phyloP scores from a whole-genome alignment of 2,113 vertebrate genomes.

The Podiceps cristatus region DNA sequence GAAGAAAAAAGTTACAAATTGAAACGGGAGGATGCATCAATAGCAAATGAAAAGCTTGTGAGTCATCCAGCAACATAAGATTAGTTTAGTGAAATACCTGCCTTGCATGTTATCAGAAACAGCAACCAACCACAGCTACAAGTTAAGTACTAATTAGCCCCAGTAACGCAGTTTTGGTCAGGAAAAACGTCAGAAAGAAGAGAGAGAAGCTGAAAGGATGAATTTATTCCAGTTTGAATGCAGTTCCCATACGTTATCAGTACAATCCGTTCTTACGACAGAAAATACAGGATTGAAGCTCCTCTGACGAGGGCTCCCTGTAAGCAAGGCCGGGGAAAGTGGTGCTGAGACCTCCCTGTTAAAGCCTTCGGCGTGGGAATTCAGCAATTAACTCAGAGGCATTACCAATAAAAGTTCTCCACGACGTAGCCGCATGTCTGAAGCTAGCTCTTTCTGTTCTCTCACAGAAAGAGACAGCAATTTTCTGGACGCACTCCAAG shows the following conservation, averaged over 20 bases:
- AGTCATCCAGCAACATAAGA: background rate
- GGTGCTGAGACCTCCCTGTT: background rate
- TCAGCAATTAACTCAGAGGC: background rate
- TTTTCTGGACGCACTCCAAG: conserved; percentile 56
- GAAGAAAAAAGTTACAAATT: background rate
- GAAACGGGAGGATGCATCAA: background rate
- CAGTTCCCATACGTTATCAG: background rate
- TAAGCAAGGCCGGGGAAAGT: background rate
- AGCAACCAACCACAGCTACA: background rate
- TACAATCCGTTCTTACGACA: background rate
- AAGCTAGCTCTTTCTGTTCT: background rate
- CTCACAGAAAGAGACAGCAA: conserved; percentile 12
- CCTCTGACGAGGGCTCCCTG: rapidly evolving
- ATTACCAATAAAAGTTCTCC: background rate
- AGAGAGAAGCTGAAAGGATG: background rate
- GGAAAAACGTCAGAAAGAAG: background rate
- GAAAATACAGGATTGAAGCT: background rate
- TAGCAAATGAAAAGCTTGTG: background rate
- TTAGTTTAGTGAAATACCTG: background rate
- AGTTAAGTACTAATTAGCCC: background rate
- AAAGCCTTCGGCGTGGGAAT: background rate
- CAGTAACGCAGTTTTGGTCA: background rate
- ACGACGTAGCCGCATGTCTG: background rate
- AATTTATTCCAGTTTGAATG: background rate
- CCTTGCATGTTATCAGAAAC: background rate